Evolutionary conservation across 2,113 vertebrate genomes (phyloP).

Genomic region (Anthoscopus minutus): DNA sequence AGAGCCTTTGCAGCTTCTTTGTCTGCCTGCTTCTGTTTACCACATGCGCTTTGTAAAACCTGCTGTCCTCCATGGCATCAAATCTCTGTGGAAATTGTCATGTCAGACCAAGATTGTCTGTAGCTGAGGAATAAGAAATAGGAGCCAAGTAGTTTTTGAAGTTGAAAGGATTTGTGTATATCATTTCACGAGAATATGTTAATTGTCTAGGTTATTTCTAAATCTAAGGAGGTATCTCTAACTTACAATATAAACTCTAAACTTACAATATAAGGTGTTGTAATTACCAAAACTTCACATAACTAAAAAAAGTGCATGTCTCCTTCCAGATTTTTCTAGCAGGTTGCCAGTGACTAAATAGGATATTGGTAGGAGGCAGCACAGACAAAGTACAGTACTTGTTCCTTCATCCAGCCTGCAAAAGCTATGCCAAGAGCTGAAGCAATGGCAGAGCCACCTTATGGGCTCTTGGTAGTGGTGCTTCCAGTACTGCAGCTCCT

Average conservation of each 20-base stretch:
- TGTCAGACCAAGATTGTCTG: neutral
- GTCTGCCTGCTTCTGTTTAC: neutral
- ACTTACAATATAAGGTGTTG: neutral
- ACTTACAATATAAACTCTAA: neutral
- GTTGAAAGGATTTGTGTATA: neutral
- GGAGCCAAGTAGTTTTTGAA: neutral
- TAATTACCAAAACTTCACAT: neutral
- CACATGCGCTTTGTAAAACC: neutral
- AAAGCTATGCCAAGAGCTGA: neutral
- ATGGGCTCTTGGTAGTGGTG: neutral
- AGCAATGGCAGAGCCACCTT: neutral
- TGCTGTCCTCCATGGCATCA: neutral
- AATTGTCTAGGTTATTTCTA: neutral
- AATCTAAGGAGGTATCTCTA: neutral
- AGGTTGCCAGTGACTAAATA: neutral
- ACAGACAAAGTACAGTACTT: neutral
- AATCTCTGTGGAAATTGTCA: neutral
- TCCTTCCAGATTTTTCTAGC: neutral
- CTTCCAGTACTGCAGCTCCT: neutral
- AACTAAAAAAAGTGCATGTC: neutral
- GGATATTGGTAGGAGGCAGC: neutral
- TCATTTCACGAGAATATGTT: neutral
- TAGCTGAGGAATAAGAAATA: neutral
- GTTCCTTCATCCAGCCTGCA: neutral
- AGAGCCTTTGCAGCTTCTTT: neutral